Evolutionary conservation across 2,888 invertebrate genomes (phyloP).

Genomic region (Tupiocoris notatus): DNA sequence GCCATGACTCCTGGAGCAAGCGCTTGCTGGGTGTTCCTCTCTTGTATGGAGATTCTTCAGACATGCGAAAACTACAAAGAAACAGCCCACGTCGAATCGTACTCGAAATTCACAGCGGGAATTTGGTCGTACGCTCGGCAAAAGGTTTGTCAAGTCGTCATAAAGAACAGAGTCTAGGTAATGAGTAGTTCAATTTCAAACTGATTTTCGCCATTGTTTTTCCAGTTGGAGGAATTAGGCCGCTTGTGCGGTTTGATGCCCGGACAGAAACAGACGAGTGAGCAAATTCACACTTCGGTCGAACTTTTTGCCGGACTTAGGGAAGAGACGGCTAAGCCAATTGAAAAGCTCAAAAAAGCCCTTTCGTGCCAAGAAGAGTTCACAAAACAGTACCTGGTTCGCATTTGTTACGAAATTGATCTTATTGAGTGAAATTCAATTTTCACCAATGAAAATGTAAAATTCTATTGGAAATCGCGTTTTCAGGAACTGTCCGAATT

Average conservation of each 20-base stretch:
- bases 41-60: constrained; percentile 82
- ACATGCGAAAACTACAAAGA: constrained; percentile 71
- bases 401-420: too few relatives aligned
- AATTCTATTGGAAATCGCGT: too few relatives aligned
- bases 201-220: too few relatives aligned
- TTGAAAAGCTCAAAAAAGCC: constrained; percentile 84
- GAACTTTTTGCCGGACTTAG: constrained; percentile 89
- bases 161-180: not conserved
- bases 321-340: constrained; percentile 63
- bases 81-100: constrained; percentile 62
- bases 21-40: constrained; percentile 67
- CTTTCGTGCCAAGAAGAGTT: constrained; percentile 86
- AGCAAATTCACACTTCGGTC: constrained; percentile 86
- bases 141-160: constrained; percentile 60
- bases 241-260: constrained; percentile 88
- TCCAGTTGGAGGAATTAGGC: constrained; percentile 77
- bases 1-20: constrained; percentile 77
- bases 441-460: too few relatives aligned
- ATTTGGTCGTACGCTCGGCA: constrained; percentile 85
- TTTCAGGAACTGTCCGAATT: constrained; percentile 82
- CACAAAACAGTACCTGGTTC: constrained; percentile 79
- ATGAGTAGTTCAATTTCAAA: not conserved
- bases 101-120: constrained; percentile 80
- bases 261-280: constrained; percentile 75
- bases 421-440: too few relatives aligned